Evolutionary conservation across 2,113 vertebrate species (phyloP), one percentile per base, ranked within the genome.

Genomic region (Ellobius talpinus): DNA sequence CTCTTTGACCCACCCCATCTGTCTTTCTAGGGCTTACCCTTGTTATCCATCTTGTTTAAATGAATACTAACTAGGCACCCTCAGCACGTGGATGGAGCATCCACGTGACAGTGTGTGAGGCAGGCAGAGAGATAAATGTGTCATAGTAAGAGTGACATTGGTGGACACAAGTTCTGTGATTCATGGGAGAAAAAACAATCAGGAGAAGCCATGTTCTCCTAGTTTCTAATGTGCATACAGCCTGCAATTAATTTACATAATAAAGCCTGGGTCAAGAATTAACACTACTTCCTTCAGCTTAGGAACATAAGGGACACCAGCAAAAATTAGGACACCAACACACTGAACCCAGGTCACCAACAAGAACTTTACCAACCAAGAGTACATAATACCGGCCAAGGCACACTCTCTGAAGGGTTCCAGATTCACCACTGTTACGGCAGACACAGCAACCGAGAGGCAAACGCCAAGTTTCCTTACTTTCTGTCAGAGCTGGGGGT

Each of bases 371-470:
- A 0, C 29, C 42, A 17, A 12, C 36, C 7, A 11, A 45, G 42
- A 23, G 63, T 14, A 77, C 68, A 45, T 10, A 14, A 39, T 0
- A 65, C 5, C 65, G 21, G 90, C 31, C 8, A 1, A 1, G 23
- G 9, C 8, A 24, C 0, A 12, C 1, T 16, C 14, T 3, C 3
- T 14, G 2, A 68, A 65, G 63, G 0, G 2, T 8, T 47, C 24
- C 6, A 0, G 4, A 33, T 14, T 50, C 61, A 70, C 1, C 29
- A 17, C 3, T 11, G 17, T 0, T 24, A n/a, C 45, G 17, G 7
- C 58, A 58, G 66, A 36, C 19, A 9, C 17, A 36, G 26, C 0
- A 2, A 7, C 47, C 47, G 23, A 12, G 36, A n/a, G 21, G n/a
- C 33, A 13, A 5, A 50, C 39, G 1, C 55, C 50, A 79, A 3